These are phyloP conservation scores for Cliona cf. orientalis DNA, from an alignment of 37 sponge, comb jelly and placozoan genomes.

Conservation along the genomic window DNA sequence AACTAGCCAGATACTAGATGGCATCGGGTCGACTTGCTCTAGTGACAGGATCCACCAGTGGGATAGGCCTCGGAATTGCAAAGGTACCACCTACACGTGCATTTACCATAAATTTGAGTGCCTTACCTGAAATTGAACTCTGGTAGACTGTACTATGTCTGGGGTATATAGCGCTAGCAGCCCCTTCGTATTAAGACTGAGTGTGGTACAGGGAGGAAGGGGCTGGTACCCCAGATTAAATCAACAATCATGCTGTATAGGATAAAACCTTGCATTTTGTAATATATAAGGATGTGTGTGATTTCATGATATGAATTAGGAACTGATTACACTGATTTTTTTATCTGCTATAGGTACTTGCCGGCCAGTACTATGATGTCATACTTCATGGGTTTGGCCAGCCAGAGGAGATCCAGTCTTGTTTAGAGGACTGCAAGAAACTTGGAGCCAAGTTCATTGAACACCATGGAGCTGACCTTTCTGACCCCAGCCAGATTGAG, in stretches of 20 bases:
- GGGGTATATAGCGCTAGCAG: background rate
- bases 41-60: slow-evolving; percentile 83
- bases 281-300: too few relatives aligned
- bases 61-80: slow-evolving; percentile 74
- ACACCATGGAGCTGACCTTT: slow-evolving; percentile 62
- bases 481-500: slow-evolving; percentile 53
- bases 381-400: slow-evolving; percentile 65
- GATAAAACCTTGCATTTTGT: too few relatives aligned
- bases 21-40: slow-evolving; percentile 47
- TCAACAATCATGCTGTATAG: too few relatives aligned
- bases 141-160: background rate
- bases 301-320: too few relatives aligned
- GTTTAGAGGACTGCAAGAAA: slow-evolving; percentile 20
- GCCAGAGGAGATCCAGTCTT: slow-evolving; percentile 13
- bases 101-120: background rate
- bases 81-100: slow-evolving; percentile 8
- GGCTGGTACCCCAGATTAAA: too few relatives aligned
- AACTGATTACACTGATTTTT: slow-evolving; percentile 2
- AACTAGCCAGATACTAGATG: background rate
- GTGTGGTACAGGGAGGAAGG: too few relatives aligned
- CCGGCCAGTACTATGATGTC: slow-evolving; percentile 33
- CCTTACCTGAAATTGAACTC: background rate
- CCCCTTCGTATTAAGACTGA: too few relatives aligned
- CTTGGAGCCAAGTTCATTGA: slow-evolving; percentile 34
- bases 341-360: slow-evolving; percentile 8